These are phyloP conservation scores for Ochotona princeps DNA, from an alignment of 2,113 vertebrate species.

Conservation along the genomic window DNA sequence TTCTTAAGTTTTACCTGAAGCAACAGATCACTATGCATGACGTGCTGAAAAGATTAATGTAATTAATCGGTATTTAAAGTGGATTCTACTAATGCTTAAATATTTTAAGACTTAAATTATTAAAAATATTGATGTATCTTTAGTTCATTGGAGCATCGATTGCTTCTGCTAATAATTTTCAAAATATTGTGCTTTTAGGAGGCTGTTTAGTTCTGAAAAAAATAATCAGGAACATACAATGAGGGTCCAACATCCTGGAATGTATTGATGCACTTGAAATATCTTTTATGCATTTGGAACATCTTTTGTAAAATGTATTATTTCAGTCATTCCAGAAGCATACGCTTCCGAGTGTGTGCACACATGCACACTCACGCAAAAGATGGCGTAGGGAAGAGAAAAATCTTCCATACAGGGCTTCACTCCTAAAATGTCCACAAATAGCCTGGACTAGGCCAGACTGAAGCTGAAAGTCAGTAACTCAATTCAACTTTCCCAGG, in stretches of 20 bases:
- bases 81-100: slow-evolving; percentile 1
- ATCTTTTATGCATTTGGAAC: background rate
- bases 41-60: background rate
- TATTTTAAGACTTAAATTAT: slow-evolving; percentile 39
- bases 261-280: background rate
- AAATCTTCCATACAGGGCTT: no score
- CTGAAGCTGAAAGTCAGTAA: no score
- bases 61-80: slow-evolving; percentile 7
- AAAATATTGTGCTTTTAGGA: background rate
- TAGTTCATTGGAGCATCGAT: background rate
- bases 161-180: background rate
- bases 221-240: background rate
- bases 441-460: no score
- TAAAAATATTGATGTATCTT: slow-evolving; percentile 1
- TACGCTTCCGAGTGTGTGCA: no score
- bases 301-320: background rate
- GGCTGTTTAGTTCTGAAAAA: slow-evolving; percentile 1
- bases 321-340: no score
- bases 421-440: no score
- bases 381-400: no score
- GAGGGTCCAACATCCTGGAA: background rate
- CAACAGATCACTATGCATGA: background rate
- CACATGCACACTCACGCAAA: no score
- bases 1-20: slow-evolving; percentile 51
- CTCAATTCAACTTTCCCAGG: no score